Percentiles rank a stretch among this genome's conserved stretches.
These are phyloP conservation scores for Dolichallabes microphthalmus DNA, from an alignment of 2,113 vertebrate species.

Conservation along the genomic window DNA sequence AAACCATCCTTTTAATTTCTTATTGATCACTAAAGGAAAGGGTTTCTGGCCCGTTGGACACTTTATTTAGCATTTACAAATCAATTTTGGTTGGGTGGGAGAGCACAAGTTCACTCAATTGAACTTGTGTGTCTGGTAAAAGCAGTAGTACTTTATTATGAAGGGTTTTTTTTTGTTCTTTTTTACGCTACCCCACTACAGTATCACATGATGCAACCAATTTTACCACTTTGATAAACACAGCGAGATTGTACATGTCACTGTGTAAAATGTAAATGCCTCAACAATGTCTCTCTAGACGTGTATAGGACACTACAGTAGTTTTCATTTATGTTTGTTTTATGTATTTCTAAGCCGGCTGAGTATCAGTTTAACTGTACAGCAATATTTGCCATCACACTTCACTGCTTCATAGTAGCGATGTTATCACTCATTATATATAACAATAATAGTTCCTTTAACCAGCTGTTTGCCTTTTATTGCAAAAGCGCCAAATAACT, in stretches of 20 bases:
- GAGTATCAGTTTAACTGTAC: conserved; percentile 22
- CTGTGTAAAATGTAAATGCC: conserved; percentile 37
- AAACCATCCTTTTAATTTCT: conserved; percentile 12
- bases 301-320: conserved; percentile 37
- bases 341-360: conserved; percentile 33
- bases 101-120: conserved; percentile 8
- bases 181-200: neutral
- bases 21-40: conserved; percentile 18
- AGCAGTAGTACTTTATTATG: conserved; percentile 9
- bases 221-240: conserved; percentile 16
- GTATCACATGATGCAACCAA: conserved; percentile 7
- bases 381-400: conserved; percentile 38
- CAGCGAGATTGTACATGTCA: conserved; percentile 36
- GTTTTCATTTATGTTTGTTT: conserved; percentile 41
- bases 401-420: conserved; percentile 34
- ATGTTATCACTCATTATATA: conserved; percentile 34
- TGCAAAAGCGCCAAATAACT: conserved; percentile 28
- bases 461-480: conserved; percentile 41
- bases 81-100: conserved; percentile 21
- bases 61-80: conserved; percentile 21
- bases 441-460: conserved; percentile 30
- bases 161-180: neutral
- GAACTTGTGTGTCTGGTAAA: conserved; percentile 33
- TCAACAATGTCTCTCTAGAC: conserved; percentile 32
- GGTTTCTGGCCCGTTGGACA: conserved; percentile 1